Evolutionary conservation across 2,888 invertebrate genomes (phyloP).

Genomic region (Loripinus fragilis): DNA sequence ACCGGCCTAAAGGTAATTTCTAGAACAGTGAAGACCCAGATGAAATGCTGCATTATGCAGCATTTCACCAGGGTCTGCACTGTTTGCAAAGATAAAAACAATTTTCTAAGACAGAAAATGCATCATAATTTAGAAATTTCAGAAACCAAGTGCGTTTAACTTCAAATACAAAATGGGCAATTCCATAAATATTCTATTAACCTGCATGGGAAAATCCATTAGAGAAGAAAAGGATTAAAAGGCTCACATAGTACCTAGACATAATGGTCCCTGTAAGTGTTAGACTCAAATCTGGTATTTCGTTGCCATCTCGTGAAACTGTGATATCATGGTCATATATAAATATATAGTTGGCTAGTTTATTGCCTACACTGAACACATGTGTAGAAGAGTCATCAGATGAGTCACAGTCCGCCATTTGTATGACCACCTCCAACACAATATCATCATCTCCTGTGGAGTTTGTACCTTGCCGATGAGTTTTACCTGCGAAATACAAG

Average conservation of each 20-base stretch:
- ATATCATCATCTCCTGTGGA: conserved; percentile 65
- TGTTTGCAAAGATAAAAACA: too few relatives aligned
- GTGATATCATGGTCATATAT: conserved; percentile 63
- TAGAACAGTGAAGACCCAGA: too few relatives aligned
- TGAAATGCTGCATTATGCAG: too few relatives aligned
- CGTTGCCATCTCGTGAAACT: conserved; percentile 60
- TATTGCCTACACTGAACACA: conserved; percentile 68
- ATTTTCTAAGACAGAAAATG: too few relatives aligned
- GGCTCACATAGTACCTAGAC: conserved; percentile 23
- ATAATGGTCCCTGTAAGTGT: background rate
- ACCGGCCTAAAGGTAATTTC: too few relatives aligned
- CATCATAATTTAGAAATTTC: too few relatives aligned
- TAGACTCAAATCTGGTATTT: conserved; percentile 67
- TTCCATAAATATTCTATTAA: too few relatives aligned
- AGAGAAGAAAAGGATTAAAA: too few relatives aligned
- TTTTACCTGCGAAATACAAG: conserved; percentile 60
- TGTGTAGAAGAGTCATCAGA: conserved; percentile 51
- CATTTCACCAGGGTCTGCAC: too few relatives aligned
- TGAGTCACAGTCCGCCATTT: conserved; percentile 73
- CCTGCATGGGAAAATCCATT: too few relatives aligned
- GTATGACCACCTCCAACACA: conserved; percentile 65
- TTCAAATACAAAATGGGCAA: too few relatives aligned
- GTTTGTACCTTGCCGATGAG: conserved; percentile 46
- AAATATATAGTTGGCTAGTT: conserved; percentile 61
- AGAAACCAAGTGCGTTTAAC: too few relatives aligned